Conservation (phyloP, 1,140 invertebrate genomes). For the Panagrolaimus sp. region DNA sequence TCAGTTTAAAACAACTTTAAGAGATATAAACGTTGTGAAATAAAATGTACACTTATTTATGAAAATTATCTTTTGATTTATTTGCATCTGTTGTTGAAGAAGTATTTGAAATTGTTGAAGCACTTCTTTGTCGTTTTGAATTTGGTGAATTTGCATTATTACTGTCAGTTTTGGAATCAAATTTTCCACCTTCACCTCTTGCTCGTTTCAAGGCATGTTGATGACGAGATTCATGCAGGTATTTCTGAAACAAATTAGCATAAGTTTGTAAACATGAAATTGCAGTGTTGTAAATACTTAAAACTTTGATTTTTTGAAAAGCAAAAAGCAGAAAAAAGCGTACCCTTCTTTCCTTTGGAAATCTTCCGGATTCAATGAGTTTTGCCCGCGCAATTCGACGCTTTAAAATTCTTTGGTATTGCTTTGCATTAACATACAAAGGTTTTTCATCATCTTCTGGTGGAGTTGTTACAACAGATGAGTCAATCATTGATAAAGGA, state of each 20-base stretch:
- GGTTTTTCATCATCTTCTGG: constrained; percentile 55
- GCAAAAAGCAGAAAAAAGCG: too few species aligned
- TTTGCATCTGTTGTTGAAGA: too few species aligned
- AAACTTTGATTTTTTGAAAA: too few species aligned
- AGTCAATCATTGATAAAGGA: background rate
- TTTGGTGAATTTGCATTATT: background rate
- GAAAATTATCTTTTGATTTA: too few species aligned
- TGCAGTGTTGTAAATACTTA: background rate
- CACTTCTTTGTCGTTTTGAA: constrained; percentile 1
- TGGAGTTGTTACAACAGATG: background rate
- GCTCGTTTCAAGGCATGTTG: constrained; percentile 94
- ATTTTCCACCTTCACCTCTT: constrained; percentile 88
- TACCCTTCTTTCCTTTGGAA: constrained; percentile 82
- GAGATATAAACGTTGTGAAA: too few species aligned
- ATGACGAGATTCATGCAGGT: constrained; percentile 95
- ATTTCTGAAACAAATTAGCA: constrained; percentile 73
- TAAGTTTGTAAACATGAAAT: background rate
- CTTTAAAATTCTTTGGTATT: constrained; percentile 83
- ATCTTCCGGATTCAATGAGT: constrained; percentile 82
- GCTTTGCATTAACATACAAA: constrained; percentile 96
- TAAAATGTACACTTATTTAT: too few species aligned
- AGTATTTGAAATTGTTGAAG: background rate
- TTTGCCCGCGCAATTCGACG: constrained; percentile 81
- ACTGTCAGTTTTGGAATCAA: constrained; percentile 60
- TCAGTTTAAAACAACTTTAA: too few species aligned